Evolutionary conservation across 2,888 invertebrate species (phyloP), one percentile per base, ranked within the genome.

Genomic region (Sussaba pulchella): DNA sequence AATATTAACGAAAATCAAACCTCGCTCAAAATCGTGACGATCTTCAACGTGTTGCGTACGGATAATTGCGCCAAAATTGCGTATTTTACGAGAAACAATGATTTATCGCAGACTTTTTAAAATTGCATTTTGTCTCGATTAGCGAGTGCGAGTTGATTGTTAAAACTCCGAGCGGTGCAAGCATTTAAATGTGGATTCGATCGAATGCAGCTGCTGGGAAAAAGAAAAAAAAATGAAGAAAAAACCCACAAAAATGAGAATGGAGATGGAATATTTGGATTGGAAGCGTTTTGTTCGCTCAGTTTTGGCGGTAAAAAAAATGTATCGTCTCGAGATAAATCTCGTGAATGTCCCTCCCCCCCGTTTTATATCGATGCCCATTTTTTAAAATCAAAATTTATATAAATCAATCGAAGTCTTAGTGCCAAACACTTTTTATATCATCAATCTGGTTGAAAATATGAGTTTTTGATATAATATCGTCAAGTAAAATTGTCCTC

Each of bases 121-220:
- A 2, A 17, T n/a, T 70, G 52, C 24, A 17, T 61, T 24, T 14
- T 36, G 19, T 21, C 36, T 39, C 52, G 26, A 14, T 1, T 14
- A 24, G 24, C 57, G n/a, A 14, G 21, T 41, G 21, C 50, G 45
- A n/a, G 14, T 54, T 54, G 31, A n/a, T 17, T 17, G n/a, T 12
- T 31, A 45, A 19, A 63, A 45, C n/a, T 52, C 3, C 6, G 14
- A 69, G 31, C 14, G n/a, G 26, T 24, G 54, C 45, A 26, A 74
- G 50, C 10, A 24, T 31, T n/a, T 41, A n/a, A 47, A 64, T 31
- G 24, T 24, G 63, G 43, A 39, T 54, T 57, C 17, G 24, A 78
- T 52, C 36, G 50, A 43, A 66, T 67, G 21, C 39, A 67, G 63
- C 50, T 69, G 67, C 69, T 73, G 63, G 24, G 43, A 50, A 41